These are phyloP conservation scores for Anoplius nigerrimus DNA, from an alignment of 2,888 invertebrate genomes.

Conservation along the genomic window DNA sequence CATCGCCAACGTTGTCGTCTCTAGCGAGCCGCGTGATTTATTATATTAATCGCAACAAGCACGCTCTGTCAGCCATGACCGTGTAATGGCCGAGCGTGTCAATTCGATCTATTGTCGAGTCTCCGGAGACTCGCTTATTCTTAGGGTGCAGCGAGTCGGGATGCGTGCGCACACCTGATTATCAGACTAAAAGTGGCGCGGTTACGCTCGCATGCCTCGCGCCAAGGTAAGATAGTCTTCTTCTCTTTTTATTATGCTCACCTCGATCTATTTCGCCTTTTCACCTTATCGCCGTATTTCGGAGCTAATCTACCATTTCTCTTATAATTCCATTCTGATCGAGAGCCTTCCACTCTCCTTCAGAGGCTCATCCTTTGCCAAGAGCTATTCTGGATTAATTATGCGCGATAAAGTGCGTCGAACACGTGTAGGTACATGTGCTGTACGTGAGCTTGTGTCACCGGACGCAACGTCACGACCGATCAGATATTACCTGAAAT, in stretches of 20 bases:
- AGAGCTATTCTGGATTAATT: slow-evolving; percentile 57
- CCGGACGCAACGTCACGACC: slow-evolving; percentile 52
- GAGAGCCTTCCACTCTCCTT: too few relatives aligned
- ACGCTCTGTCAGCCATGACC: slow-evolving; percentile 55
- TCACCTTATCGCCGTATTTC: slow-evolving; percentile 2
- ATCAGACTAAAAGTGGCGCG: slow-evolving; percentile 44
- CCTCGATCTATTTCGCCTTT: slow-evolving; percentile 3
- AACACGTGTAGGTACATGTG: slow-evolving; percentile 65
- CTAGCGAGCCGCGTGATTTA: slow-evolving; percentile 54
- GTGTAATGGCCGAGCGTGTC: slow-evolving; percentile 54
- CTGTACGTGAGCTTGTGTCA: slow-evolving; percentile 52
- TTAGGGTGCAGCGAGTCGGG: slow-evolving; percentile 11
- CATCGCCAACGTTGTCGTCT: slow-evolving; percentile 32
- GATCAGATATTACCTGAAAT: slow-evolving; percentile 61
- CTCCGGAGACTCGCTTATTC: slow-evolving; percentile 15
- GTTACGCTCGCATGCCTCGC: slow-evolving; percentile 22
- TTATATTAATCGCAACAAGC: slow-evolving; percentile 52
- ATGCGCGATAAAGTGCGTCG: slow-evolving; percentile 64
- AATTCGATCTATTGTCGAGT: slow-evolving; percentile 47
- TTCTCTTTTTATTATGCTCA: not conserved
- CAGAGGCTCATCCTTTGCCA: slow-evolving; percentile 49
- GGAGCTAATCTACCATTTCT: too few relatives aligned
- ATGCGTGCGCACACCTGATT: slow-evolving; percentile 40
- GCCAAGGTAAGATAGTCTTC: not conserved
- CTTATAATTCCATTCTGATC: too few relatives aligned